Base-by-base conservation (phyloP, 2,797 vertebrate species). In the Arnoldichthys spilopterus region DNA sequence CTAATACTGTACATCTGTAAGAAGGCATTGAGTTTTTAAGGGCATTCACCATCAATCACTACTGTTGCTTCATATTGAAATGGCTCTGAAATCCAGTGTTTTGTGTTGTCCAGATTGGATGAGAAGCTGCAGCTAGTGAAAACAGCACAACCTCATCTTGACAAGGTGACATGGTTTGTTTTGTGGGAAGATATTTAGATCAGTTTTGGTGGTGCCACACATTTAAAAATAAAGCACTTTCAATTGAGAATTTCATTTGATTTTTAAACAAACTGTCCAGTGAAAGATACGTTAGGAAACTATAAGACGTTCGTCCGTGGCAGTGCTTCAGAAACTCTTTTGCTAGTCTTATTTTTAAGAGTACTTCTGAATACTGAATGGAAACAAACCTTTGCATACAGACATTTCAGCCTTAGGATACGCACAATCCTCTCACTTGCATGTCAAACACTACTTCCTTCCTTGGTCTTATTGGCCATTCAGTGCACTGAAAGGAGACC, bases 71-170 rank as follows among this genome's bases (percentile, higher is more conserved):
- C 72, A 24, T 71, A 81, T 83, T 82, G 37, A 83, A 83, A 81
- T 83, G 59, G 34, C 72, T 24, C 66, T 77, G 20, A 54, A 49
- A 79, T 73, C 59, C 28, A 20, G 7, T n/a, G 22, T 74, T 76
- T 69, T 79, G 40, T 83, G 43, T 59, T 72, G 16, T 72, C 20
- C 53, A 86, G 85, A 62, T 78, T 86, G 54, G n/a, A 72, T n/a
- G 75, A 85, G 77, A 86, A 83, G 51, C 78, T 86, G 61, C 75
- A 82, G 72, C 75, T 85, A 74, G 62, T 85, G 54, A 82, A 83
- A 78, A 64, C 80, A 61, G 77, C 66, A 45, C 82, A 82, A 1
- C 75, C 85, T 51, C 85, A 86, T 81, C 78, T 86, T 51, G 85
- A 86, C 82, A 85, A 85, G 85, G 85, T 85, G 61, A 63, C 0